These are phyloP conservation scores for Anagrus nilaparvatae DNA, from an alignment of 1,140 invertebrate genomes.

Conservation along the genomic window DNA sequence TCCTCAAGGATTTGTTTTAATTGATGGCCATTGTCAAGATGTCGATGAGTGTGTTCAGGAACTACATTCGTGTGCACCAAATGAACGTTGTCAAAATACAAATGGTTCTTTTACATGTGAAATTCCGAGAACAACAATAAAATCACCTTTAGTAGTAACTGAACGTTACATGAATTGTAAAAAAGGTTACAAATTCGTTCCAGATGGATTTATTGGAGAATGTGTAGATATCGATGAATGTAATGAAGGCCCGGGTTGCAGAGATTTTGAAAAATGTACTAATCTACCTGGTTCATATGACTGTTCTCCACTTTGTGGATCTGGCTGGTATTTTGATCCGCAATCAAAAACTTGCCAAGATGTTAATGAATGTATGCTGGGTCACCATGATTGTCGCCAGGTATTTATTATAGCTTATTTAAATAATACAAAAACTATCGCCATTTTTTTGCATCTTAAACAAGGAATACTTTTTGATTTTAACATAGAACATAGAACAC, in stretches of 20 bases:
- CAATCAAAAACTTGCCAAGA: slow-evolving; percentile 67
- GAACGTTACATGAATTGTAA: too few relatives aligned
- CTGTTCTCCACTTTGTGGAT: slow-evolving; percentile 51
- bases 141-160: too few relatives aligned
- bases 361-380: slow-evolving; percentile 70
- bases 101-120: slow-evolving; percentile 68
- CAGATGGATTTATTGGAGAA: too few relatives aligned
- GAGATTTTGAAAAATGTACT: slow-evolving; percentile 55
- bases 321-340: slow-evolving; percentile 36
- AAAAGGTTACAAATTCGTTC: slow-evolving; percentile 11
- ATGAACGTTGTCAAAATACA: slow-evolving; percentile 67
- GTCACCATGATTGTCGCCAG: slow-evolving; percentile 29
- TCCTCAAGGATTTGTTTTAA: slow-evolving; percentile 30
- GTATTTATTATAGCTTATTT: slow-evolving; percentile 7
- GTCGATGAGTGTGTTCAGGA: slow-evolving; percentile 59
- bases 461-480: not conserved
- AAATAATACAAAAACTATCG: too few relatives aligned
- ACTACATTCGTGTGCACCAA: slow-evolving; percentile 49
- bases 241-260: slow-evolving; percentile 53
- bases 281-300: slow-evolving; percentile 63
- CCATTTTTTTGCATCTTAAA: not conserved
- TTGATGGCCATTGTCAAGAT: slow-evolving; percentile 51
- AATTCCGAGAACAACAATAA: slow-evolving; percentile 14
- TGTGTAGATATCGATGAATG: slow-evolving; percentile 76
- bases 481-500: slow-evolving; percentile 1